Percentiles rank a stretch among this genome's conserved stretches.
phyloP scores from a whole-genome alignment of 2,888 invertebrate species.

The Ectemnius continuus region DNA sequence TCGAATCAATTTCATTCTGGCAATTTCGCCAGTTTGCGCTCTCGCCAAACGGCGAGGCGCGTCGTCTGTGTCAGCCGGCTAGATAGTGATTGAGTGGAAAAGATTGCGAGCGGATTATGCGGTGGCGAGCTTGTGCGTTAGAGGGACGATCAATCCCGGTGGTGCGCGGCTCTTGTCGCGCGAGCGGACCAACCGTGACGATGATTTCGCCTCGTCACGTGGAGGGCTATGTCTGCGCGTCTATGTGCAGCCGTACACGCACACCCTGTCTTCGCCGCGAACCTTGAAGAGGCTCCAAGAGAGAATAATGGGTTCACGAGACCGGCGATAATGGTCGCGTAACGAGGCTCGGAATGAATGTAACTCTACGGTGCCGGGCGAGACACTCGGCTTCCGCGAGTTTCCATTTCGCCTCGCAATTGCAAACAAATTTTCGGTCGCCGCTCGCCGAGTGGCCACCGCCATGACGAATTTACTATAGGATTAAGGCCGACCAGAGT shows the following conservation, averaged over 20 bases:
- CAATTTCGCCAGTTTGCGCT: conserved; percentile 37
- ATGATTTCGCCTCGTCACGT: conserved; percentile 62
- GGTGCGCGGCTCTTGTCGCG: conserved; percentile 32
- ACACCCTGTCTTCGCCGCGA: conserved; percentile 11
- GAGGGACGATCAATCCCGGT: conserved; percentile 20
- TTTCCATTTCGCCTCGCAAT: conserved; percentile 5
- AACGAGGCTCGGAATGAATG: conserved; percentile 57
- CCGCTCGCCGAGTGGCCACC: not conserved
- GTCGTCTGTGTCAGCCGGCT: conserved; percentile 53
- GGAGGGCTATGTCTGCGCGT: conserved; percentile 9
- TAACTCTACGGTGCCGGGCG: not conserved
- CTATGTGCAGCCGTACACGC: too few species aligned
- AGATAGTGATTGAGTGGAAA: conserved; percentile 53
- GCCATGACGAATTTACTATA: too few species aligned
- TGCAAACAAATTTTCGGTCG: conserved; percentile 18
- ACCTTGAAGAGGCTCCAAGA: conserved; percentile 45
- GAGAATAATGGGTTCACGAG: conserved; percentile 57
- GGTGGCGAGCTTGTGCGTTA: conserved; percentile 17
- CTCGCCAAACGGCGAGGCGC: conserved; percentile 21
- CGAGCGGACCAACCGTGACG: conserved; percentile 40
- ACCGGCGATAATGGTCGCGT: conserved; percentile 58
- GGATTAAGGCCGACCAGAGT: too few species aligned
- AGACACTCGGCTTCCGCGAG: conserved; percentile 38
- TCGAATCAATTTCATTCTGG: conserved; percentile 47
- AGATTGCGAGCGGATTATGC: conserved; percentile 60